phyloP scores from a whole-genome alignment of 2,888 invertebrate genomes.

The Ochropleura plecta region DNA sequence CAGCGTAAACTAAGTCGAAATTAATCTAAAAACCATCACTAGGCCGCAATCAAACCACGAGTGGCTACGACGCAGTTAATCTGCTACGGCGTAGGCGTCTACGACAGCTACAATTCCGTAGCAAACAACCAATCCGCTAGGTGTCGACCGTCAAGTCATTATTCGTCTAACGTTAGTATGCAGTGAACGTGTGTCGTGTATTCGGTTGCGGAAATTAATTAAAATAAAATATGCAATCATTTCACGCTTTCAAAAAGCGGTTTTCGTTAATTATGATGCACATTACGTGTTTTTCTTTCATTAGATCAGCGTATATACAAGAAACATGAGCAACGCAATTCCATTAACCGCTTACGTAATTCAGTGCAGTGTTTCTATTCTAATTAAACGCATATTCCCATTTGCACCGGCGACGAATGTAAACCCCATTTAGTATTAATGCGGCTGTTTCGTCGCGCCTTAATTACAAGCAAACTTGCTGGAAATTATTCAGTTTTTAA shows the following conservation, averaged over 20 bases:
- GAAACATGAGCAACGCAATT: conserved; percentile 42
- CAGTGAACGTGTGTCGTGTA: conserved; percentile 4
- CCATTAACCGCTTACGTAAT: conserved; percentile 49
- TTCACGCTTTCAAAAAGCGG: not conserved
- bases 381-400: conserved; percentile 64
- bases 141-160: conserved; percentile 27
- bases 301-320: conserved; percentile 7
- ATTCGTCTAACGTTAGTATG: not conserved
- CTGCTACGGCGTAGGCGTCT: conserved; percentile 22
- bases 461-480: conserved; percentile 70
- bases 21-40: not conserved
- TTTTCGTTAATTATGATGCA: conserved; percentile 13
- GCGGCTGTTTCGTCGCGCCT: conserved; percentile 65
- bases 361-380: conserved; percentile 57
- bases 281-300: conserved; percentile 35
- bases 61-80: conserved; percentile 11
- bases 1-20: not conserved
- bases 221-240: not conserved
- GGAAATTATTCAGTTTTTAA: conserved; percentile 74
- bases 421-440: conserved; percentile 70
- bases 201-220: not conserved
- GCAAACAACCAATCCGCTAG: not conserved
- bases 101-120: conserved; percentile 14
- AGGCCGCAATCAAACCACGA: not conserved
- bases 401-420: conserved; percentile 59